phyloP scores from a whole-genome alignment of 64 coral and sea anemone genomes.

The Montipora foliosa region DNA sequence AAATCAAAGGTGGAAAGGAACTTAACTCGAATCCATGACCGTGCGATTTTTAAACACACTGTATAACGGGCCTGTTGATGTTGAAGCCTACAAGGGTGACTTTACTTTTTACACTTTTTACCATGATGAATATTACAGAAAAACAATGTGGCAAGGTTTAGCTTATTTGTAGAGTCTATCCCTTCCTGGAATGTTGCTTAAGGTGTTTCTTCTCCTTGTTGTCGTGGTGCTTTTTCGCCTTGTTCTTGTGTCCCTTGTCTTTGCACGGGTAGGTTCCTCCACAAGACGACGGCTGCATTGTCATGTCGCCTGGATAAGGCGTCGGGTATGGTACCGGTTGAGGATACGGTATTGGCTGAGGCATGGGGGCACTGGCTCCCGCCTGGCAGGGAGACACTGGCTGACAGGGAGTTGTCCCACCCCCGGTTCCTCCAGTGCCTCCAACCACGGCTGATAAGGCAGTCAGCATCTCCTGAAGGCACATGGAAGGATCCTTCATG shows the following conservation, averaged over 20 bases:
- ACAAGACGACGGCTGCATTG: background rate
- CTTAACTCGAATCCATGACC: too few relatives aligned
- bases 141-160: background rate
- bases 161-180: background rate
- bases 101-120: too few relatives aligned
- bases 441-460: background rate
- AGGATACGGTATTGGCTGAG: background rate
- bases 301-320: background rate
- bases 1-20: too few relatives aligned
- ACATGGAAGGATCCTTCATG: background rate
- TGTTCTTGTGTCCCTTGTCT: conserved; percentile 9
- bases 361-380: conserved; percentile 10
- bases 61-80: too few relatives aligned
- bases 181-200: background rate
- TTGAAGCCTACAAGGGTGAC: too few relatives aligned
- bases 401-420: background rate
- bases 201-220: conserved; percentile 36
- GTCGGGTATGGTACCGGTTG: background rate
- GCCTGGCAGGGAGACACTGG: too few relatives aligned
- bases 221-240: conserved; percentile 24
- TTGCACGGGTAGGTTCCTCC: conserved; percentile 32
- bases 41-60: too few relatives aligned
- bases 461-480: conserved; percentile 21
- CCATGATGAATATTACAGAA: background rate
- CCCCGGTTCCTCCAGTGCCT: background rate